Percentiles rank a stretch among this genome's conserved stretches.
Conservation (phyloP, 2,888 invertebrate genomes). For the Hemicrepidius hirtus region DNA sequence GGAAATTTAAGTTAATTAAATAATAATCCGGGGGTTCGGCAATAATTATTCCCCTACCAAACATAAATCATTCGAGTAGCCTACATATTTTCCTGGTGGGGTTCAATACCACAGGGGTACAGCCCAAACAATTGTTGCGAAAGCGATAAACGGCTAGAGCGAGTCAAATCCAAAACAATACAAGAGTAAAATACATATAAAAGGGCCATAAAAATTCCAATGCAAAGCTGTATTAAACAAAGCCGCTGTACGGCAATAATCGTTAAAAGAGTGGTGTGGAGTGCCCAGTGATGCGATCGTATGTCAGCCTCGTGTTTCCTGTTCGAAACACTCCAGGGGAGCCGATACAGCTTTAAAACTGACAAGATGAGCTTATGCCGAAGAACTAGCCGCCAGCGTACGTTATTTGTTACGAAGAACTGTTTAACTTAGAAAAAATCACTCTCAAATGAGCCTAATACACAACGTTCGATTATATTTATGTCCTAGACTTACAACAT, state of each 20-base stretch:
- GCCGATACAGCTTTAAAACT: constrained; percentile 54
- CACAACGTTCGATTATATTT: constrained; percentile 25
- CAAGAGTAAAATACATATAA: constrained; percentile 56
- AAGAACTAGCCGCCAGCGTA: constrained; percentile 50
- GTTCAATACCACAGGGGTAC: background rate
- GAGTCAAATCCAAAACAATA: constrained; percentile 56
- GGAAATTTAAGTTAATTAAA: constrained; percentile 47
- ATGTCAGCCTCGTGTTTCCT: constrained; percentile 63
- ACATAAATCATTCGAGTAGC: constrained; percentile 7
- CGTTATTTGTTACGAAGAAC: constrained; percentile 49
- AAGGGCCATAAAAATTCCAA: constrained; percentile 62
- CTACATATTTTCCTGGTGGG: background rate
- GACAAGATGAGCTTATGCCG: constrained; percentile 52
- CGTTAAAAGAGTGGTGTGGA: constrained; percentile 62
- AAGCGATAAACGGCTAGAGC: constrained; percentile 56
- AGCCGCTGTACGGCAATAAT: constrained; percentile 62
- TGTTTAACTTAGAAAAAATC: constrained; percentile 36
- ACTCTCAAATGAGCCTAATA: constrained; percentile 24
- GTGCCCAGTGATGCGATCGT: constrained; percentile 62
- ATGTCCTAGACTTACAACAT: constrained; percentile 22
- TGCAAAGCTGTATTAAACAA: constrained; percentile 59
- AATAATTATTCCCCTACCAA: constrained; percentile 15
- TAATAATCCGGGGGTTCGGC: constrained; percentile 34
- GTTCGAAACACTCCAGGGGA: constrained; percentile 61
- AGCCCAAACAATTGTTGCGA: constrained; percentile 31